Conservation (phyloP, 2,888 invertebrate genomes). For the Nephrotoma appendiculata region DNA sequence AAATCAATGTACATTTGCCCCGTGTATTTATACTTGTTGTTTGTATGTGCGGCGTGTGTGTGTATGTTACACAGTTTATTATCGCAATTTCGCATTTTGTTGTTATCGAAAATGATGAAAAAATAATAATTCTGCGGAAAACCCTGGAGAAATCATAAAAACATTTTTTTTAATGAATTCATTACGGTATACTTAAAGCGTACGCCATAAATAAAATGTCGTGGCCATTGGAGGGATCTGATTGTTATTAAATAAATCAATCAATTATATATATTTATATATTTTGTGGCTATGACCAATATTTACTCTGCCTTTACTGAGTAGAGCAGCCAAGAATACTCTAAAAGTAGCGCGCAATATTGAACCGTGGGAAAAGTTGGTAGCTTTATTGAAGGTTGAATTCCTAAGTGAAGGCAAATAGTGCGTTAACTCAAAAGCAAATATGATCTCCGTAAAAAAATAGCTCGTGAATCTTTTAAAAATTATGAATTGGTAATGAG, state of each 20-base stretch:
- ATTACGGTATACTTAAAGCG: background rate
- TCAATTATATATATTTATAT: too few species aligned
- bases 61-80: background rate
- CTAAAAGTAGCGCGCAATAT: too few species aligned
- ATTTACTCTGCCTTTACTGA: too few species aligned
- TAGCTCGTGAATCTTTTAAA: too few species aligned
- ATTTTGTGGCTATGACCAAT: too few species aligned
- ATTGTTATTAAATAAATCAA: background rate
- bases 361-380: too few species aligned
- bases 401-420: too few species aligned
- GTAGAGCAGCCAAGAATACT: too few species aligned
- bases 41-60: background rate
- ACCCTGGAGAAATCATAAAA: background rate
- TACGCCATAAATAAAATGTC: background rate
- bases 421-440: too few species aligned
- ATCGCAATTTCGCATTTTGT: background rate
- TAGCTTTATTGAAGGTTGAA: too few species aligned
- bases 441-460: too few species aligned
- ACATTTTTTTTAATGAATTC: background rate
- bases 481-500: too few species aligned
- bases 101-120: background rate
- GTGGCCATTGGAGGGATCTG: background rate
- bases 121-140: background rate
- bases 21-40: background rate
- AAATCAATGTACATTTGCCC: background rate